These are phyloP conservation scores for Acrocephalus arundinaceus DNA, from an alignment of 2,113 vertebrate species.

Conservation along the genomic window DNA sequence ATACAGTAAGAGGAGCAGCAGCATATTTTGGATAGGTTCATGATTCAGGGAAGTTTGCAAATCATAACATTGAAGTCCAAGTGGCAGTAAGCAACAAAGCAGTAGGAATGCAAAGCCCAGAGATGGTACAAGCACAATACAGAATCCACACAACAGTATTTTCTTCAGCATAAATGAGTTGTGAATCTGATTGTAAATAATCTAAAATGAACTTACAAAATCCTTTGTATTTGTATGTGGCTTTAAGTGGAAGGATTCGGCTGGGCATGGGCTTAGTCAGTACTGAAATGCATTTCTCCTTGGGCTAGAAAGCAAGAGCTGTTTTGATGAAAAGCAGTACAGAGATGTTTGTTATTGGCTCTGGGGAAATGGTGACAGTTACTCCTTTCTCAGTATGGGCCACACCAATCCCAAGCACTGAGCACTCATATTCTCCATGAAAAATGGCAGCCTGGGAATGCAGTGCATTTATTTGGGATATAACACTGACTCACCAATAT, in stretches of 20 bases:
- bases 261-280: not conserved
- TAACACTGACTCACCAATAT: not conserved
- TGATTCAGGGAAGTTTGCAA: not conserved
- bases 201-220: not conserved
- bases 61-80: not conserved
- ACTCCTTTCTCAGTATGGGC: not conserved
- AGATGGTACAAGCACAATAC: not conserved
- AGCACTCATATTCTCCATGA: not conserved
- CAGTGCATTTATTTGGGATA: not conserved
- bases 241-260: not conserved
- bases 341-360: not conserved
- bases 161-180: not conserved
- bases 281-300: not conserved
- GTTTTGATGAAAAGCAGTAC: not conserved
- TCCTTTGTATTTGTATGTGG: not conserved
- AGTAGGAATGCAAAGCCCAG: not conserved
- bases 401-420: not conserved
- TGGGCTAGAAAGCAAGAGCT: not conserved
- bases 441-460: not conserved
- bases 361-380: not conserved
- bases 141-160: not conserved
- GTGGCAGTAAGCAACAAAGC: not conserved
- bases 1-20: constrained; percentile 25
- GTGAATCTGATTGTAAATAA: not conserved
- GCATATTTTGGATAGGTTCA: not conserved